Evolutionary conservation across 64 coral and sea anemone species (phyloP).

Genomic region (Platygyra sinensis): DNA sequence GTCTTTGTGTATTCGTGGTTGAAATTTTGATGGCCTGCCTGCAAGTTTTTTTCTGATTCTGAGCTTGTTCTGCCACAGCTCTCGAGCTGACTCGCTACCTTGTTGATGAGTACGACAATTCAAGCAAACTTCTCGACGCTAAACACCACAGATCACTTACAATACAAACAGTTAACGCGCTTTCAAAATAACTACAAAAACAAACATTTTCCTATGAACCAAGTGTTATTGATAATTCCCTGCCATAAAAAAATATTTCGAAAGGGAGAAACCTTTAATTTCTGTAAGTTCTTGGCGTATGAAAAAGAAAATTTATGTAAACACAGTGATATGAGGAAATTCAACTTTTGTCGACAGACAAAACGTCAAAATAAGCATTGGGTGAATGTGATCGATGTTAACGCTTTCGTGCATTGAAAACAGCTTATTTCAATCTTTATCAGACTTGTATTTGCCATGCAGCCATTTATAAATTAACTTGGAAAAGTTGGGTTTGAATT

Average conservation of each 20-base stretch:
- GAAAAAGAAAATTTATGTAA: no score
- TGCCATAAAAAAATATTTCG: no score
- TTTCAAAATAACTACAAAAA: not conserved
- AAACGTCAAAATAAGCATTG: no score
- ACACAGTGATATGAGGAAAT: no score
- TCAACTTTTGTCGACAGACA: no score
- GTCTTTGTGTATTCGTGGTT: not conserved
- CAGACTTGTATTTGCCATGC: not conserved
- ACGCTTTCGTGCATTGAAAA: not conserved
- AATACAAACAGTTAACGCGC: not conserved
- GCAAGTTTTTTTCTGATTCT: not conserved
- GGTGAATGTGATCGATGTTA: no score
- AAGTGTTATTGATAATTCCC: not conserved
- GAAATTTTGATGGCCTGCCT: not conserved
- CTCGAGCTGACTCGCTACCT: not conserved
- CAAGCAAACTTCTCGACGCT: not conserved
- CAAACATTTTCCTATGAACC: not conserved
- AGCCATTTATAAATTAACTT: not conserved
- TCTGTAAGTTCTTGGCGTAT: no score
- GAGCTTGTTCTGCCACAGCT: not conserved
- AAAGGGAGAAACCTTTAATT: no score
- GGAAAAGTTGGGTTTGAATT: not conserved
- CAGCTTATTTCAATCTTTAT: not conserved
- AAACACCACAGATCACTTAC: slow-evolving; percentile 10
- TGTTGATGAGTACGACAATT: not conserved